Percentiles rank a stretch among this genome's conserved stretches.
phyloP scores from a whole-genome alignment of 2,797 vertebrate genomes.

The Siniperca scherzeri region DNA sequence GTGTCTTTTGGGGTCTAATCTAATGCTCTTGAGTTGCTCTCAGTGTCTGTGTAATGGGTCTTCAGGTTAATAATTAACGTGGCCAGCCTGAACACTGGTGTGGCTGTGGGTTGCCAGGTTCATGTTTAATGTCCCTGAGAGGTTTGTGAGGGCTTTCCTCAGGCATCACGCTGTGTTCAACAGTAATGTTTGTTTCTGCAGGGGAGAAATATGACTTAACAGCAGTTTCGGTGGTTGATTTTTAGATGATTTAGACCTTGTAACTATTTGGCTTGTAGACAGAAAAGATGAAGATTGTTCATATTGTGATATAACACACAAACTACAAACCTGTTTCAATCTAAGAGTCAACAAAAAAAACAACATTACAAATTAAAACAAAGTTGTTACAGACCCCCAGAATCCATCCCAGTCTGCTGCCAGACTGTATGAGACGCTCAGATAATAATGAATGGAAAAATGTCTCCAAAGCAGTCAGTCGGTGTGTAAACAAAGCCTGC shows the following conservation, averaged over 20 bases:
- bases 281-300: background rate
- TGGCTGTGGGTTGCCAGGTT: constrained; percentile 43
- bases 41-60: background rate
- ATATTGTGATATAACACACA: too few species aligned
- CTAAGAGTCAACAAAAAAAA: background rate
- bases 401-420: background rate
- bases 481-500: constrained; percentile 6
- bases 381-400: background rate
- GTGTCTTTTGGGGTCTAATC: background rate
- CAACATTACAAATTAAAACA: background rate
- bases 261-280: background rate
- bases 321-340: background rate
- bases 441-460: background rate
- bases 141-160: background rate
- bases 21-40: background rate
- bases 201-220: background rate
- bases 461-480: background rate
- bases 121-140: constrained; percentile 20
- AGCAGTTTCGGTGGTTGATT: too few species aligned
- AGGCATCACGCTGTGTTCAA: background rate
- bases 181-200: background rate
- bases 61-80: constrained; percentile 39
- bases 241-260: background rate
- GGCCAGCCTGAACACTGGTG: background rate
- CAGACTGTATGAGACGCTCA: background rate